Base-by-base conservation (phyloP, 2,113 vertebrate species). In the Alexandromys fortis region DNA sequence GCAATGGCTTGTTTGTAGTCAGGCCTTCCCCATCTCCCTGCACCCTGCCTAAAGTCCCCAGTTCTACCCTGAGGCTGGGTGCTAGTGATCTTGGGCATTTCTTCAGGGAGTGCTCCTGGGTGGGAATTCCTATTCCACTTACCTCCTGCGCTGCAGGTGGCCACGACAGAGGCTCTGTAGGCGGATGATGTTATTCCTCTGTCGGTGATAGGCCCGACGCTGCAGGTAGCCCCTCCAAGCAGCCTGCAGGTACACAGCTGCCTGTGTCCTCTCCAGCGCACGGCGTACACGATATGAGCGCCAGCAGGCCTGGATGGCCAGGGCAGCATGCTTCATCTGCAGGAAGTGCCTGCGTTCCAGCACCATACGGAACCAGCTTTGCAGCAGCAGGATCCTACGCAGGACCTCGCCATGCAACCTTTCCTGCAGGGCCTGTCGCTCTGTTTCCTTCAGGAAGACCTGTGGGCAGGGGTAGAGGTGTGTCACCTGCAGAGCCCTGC, bases 401-500 rank as follows among this genome's bases (percentile, higher is more conserved):
- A 99, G 99, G 1, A 99, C 99, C n/a, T 99, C 99, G 58, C 98
- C 99, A 98, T 99, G 99, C 95, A 99, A 98, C 0, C 98, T 99
- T 94, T 99, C 99, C 98, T 99, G 99, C 63, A 99, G 99, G 79
- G 98, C 98, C 97, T 99, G 99, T 21, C 99, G 98, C 90, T 99
- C 99, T 0, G 98, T 98, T 97, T 99, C 99, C 95, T 99, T 99
- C 96, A 99, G 98, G 94, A 99, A 99, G n/a, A 99, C 99, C 99
- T 99, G 98, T 12, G 49, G 61, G 61, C 28, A 49, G 95, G 8
- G 0, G 49, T 8, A 26, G 13, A 13, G n/a, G 55, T 26, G 2
- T n/a, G 4, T 26, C 26, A 12, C 7, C 55, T 61, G 22, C n/a
- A 24, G 49, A 35, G 42, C 42, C 42, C 26, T 42, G 45, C 75